Percentiles rank a stretch among this genome's conserved stretches.
Evolutionary conservation across 2,797 vertebrate species (phyloP).

Genomic region (Sebastes taczanowskii): DNA sequence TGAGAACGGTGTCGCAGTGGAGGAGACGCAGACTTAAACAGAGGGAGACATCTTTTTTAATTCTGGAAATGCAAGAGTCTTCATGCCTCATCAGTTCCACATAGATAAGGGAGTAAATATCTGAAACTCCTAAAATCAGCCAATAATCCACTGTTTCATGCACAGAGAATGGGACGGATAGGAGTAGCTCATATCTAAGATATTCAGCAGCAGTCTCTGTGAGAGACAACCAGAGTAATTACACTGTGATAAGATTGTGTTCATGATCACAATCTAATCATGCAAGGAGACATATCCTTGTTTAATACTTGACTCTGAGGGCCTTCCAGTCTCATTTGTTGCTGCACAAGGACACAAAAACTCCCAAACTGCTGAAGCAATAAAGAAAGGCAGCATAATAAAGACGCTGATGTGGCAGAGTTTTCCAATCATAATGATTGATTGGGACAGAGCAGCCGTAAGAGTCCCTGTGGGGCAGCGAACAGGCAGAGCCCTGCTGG

Average conservation of each 20-base stretch:
- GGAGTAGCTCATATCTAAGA: background rate
- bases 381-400: background rate
- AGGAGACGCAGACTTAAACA: background rate
- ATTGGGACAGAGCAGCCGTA: slow-evolving; percentile 14
- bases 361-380: background rate
- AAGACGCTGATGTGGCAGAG: slow-evolving; percentile 10
- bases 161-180: background rate
- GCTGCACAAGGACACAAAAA: background rate
- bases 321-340: background rate
- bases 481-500: background rate
- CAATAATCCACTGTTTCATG: background rate
- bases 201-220: background rate
- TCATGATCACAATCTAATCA: background rate
- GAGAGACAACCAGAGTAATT: background rate
- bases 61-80: background rate
- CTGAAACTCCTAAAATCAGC: background rate
- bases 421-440: slow-evolving; percentile 38
- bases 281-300: background rate
- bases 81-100: background rate
- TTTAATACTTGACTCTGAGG: background rate
- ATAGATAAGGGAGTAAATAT: background rate
- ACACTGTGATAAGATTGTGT: background rate
- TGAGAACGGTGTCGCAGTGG: slow-evolving; percentile 36
- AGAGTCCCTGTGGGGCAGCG: slow-evolving; percentile 20
- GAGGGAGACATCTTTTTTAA: background rate